Conservation (phyloP, 2,113 vertebrate genomes). For the Eurypyga helias region DNA sequence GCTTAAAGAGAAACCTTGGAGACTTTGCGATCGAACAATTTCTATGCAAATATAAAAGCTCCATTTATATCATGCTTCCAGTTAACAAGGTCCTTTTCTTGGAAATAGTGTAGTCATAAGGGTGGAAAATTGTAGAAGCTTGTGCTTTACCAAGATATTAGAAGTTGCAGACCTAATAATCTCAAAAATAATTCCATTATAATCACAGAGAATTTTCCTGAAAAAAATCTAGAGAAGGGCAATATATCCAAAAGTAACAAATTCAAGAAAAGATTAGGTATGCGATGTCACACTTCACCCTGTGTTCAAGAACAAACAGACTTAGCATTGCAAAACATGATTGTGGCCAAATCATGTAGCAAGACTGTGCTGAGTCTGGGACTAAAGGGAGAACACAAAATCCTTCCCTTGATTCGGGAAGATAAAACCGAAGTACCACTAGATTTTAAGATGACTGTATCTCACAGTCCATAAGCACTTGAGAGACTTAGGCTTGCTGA, state of each 20-base stretch:
- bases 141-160: neutral
- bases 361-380: neutral
- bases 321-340: neutral
- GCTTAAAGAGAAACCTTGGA: neutral
- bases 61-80: neutral
- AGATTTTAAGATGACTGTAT: neutral
- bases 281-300: neutral
- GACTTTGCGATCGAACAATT: neutral
- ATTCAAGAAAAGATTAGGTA: neutral
- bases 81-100: neutral
- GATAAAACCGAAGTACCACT: neutral
- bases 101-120: neutral
- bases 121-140: neutral
- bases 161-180: neutral
- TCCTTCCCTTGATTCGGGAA: neutral
- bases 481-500: neutral
- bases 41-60: neutral
- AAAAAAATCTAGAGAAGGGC: neutral
- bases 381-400: neutral
- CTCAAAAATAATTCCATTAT: neutral
- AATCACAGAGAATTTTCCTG: neutral
- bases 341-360: neutral
- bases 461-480: neutral
- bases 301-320: neutral
- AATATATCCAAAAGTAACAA: neutral